These are phyloP conservation scores for Pandemis cinnamomeana DNA, from an alignment of 2,888 invertebrate species.

Conservation along the genomic window DNA sequence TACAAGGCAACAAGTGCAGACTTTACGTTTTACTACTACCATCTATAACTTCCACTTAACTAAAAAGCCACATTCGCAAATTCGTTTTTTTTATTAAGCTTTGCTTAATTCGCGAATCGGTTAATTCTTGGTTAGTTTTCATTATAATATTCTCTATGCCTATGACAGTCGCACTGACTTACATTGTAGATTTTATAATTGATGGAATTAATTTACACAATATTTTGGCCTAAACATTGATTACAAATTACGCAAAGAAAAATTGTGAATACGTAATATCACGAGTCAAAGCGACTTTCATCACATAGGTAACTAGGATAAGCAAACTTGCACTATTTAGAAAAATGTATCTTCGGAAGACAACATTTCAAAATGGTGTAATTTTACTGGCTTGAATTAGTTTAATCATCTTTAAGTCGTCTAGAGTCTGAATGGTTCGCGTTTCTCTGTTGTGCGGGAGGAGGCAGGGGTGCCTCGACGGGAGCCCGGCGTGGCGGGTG, in stretches of 20 bases:
- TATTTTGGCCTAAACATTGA: conserved; percentile 52
- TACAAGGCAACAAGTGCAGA: conserved; percentile 85
- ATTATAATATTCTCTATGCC: conserved; percentile 51
- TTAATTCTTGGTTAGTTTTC: conserved; percentile 77
- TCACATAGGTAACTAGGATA: conserved; percentile 49
- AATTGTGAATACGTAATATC: conserved; percentile 47
- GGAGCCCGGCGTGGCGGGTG: conserved; percentile 74
- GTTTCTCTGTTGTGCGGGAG: conserved; percentile 81
- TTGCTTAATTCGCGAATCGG: conserved; percentile 79
- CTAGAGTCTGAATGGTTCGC: conserved; percentile 91
- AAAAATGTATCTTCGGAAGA: conserved; percentile 35
- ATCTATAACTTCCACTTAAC: conserved; percentile 72
- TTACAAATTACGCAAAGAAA: conserved; percentile 50
- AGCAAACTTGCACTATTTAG: conserved; percentile 31
- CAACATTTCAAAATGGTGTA: conserved; percentile 46
- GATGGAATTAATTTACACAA: conserved; percentile 46
- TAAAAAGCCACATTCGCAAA: conserved; percentile 80
- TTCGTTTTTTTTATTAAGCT: conserved; percentile 73
- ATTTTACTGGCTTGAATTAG: conserved; percentile 42
- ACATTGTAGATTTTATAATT: conserved; percentile 41
- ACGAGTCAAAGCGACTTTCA: conserved; percentile 63
- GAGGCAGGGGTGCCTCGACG: conserved; percentile 74
- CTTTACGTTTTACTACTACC: conserved; percentile 81
- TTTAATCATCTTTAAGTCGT: conserved; percentile 53
- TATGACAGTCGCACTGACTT: conserved; percentile 60